Conservation (phyloP, 2,888 invertebrate species). For the Dysmachus trigonus region DNA sequence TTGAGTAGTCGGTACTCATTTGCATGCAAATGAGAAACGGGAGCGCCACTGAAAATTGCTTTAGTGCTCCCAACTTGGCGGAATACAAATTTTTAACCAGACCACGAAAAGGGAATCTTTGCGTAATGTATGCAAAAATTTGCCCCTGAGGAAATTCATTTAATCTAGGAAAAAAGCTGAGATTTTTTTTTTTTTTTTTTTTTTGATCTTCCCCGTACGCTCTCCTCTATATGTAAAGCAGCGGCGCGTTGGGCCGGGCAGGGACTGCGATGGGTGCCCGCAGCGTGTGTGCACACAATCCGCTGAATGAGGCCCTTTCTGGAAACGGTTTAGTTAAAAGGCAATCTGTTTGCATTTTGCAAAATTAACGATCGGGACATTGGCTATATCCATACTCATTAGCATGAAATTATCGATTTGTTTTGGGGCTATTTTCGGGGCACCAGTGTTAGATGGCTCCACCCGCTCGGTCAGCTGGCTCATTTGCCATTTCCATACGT, state of each 20-base stretch:
- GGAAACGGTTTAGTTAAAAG: constrained; percentile 12
- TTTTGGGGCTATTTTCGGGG: background rate
- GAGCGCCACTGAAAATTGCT: constrained; percentile 46
- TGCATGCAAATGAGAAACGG: constrained; percentile 50
- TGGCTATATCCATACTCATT: constrained; percentile 7
- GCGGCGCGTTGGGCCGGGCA: background rate
- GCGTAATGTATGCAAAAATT: constrained; percentile 45
- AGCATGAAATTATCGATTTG: constrained; percentile 27
- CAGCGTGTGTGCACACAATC: background rate
- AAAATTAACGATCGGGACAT: constrained; percentile 26
- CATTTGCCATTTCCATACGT: background rate
- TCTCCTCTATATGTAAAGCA: background rate
- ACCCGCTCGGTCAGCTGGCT: background rate
- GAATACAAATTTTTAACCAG: constrained; percentile 47
- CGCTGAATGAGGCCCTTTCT: background rate
- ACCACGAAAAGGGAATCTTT: constrained; percentile 17
- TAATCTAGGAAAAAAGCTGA: constrained; percentile 40
- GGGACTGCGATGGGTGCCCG: background rate
- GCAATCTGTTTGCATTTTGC: constrained; percentile 20
- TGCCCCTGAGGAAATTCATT: constrained; percentile 42
- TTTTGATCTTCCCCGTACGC: background rate
- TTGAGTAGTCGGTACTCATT: constrained; percentile 47
- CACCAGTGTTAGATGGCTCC: background rate
- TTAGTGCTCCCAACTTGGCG: constrained; percentile 44
- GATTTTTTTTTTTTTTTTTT: constrained; percentile 41